Evolutionary conservation across 2,113 vertebrate species (phyloP).

Genomic region (Chaetorhynchus papuensis): DNA sequence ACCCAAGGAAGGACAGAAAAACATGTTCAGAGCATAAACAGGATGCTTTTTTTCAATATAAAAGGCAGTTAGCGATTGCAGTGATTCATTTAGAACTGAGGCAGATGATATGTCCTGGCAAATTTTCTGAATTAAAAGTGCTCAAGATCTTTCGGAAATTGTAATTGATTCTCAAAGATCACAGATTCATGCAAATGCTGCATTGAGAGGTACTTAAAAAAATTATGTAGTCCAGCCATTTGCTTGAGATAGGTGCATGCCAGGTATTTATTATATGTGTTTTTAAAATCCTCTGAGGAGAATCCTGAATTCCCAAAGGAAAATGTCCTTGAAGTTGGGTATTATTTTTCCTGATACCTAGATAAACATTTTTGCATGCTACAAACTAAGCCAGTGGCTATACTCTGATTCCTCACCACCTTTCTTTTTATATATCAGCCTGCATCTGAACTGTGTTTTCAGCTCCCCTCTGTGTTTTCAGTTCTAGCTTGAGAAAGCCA

Average conservation of each 20-base stretch:
- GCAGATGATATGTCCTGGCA: not conserved
- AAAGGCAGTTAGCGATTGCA: not conserved
- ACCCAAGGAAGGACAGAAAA: not conserved
- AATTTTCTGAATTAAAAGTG: not conserved
- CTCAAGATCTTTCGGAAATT: not conserved
- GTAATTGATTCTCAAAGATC: not conserved
- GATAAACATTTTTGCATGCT: not conserved
- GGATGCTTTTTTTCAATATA: not conserved
- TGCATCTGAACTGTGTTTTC: not conserved
- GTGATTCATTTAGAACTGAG: not conserved
- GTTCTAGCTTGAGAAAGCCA: not conserved
- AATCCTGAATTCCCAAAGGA: not conserved
- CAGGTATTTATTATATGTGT: not conserved
- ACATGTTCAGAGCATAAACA: not conserved
- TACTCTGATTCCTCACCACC: not conserved
- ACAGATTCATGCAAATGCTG: rapidly evolving
- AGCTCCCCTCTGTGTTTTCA: not conserved
- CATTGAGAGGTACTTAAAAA: not conserved
- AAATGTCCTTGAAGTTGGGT: not conserved
- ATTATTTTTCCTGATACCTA: not conserved
- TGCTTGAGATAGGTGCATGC: not conserved
- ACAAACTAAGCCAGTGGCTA: not conserved
- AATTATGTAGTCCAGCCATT: not conserved
- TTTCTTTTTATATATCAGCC: not conserved
- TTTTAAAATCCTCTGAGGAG: not conserved